These are phyloP conservation scores for Nephrotoma guestfalica DNA, from an alignment of 2,888 invertebrate genomes.

Conservation along the genomic window DNA sequence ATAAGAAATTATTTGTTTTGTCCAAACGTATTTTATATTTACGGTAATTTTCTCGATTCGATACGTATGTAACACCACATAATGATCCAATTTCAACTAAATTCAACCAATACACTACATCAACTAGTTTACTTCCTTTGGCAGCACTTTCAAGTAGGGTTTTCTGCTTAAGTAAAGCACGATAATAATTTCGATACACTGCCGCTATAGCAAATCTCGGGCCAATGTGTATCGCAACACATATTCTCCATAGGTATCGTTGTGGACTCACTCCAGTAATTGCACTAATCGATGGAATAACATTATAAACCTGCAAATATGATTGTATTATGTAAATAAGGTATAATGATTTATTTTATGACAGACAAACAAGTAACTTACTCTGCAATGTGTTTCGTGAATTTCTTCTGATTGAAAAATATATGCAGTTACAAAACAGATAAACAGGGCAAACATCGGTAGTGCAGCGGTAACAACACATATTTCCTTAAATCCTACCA, in stretches of 20 bases:
- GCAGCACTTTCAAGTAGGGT: conserved; percentile 23
- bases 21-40: conserved; percentile 33
- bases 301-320: conserved; percentile 67
- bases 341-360: background rate
- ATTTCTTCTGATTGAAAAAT: conserved; percentile 87
- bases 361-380: conserved; percentile 34
- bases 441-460: conserved; percentile 68
- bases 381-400: conserved; percentile 89
- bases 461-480: conserved; percentile 72
- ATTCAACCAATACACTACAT: conserved; percentile 68
- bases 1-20: background rate
- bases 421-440: conserved; percentile 79
- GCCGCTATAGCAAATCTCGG: conserved; percentile 80
- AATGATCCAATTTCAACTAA: conserved; percentile 70
- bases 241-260: conserved; percentile 82
- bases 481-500: conserved; percentile 60
- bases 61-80: conserved; percentile 86
- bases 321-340: background rate
- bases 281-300: conserved; percentile 90
- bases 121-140: conserved; percentile 46
- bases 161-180: conserved; percentile 43
- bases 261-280: conserved; percentile 89
- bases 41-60: conserved; percentile 92
- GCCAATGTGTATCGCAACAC: conserved; percentile 81
- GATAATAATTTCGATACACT: conserved; percentile 71